Evolutionary conservation across 1,140 invertebrate genomes (phyloP).

Genomic region (Plutomurus gul): DNA sequence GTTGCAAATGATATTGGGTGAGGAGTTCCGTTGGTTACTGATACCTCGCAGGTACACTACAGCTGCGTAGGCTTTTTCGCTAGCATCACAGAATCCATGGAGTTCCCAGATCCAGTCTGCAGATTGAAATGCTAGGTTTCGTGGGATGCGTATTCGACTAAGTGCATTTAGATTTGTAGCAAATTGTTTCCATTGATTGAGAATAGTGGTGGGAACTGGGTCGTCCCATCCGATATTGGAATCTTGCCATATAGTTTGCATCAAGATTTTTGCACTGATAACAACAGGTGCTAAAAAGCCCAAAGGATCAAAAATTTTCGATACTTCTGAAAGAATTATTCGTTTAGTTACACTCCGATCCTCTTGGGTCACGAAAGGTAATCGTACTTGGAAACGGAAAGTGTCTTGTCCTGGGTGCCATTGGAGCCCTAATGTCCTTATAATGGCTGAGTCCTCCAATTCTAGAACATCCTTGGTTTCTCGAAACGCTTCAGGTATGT

Average conservation of each 20-base stretch:
- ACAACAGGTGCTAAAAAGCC: neutral
- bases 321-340: neutral
- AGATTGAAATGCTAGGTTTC: neutral
- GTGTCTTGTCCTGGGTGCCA: neutral
- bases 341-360: neutral
- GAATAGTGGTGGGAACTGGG: neutral
- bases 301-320: neutral
- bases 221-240: neutral
- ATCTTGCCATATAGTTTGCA: neutral
- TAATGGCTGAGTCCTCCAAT: neutral
- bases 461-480: too few relatives aligned
- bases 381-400: neutral
- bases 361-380: neutral
- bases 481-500: too few relatives aligned
- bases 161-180: neutral
- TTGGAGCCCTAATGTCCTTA: neutral
- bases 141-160: neutral
- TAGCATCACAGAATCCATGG: slow-evolving; percentile 38
- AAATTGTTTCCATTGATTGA: neutral
- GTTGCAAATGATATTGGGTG: slow-evolving; percentile 26
- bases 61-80: slow-evolving; percentile 1
- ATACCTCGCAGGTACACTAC: neutral
- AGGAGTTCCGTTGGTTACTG: slow-evolving; percentile 32
- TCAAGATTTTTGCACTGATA: neutral
- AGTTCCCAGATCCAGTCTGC: neutral